Conservation (phyloP, 2,888 invertebrate species). For the Epinotia bilunana region DNA sequence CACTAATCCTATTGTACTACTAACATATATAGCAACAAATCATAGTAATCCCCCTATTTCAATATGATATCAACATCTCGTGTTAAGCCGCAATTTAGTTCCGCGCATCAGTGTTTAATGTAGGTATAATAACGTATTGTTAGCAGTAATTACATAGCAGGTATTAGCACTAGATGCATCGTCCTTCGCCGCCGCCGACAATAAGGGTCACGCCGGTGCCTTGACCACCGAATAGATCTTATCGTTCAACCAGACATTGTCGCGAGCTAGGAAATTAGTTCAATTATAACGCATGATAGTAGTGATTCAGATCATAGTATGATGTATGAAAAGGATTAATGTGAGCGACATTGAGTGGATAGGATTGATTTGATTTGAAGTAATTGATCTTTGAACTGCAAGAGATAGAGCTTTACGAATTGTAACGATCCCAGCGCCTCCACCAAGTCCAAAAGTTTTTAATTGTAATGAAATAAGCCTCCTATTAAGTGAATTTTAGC, state of each 20-base stretch:
- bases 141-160: constrained; percentile 28
- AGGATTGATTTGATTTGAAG: background rate
- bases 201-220: constrained; percentile 32
- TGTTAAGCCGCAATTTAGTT: constrained; percentile 28
- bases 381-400: background rate
- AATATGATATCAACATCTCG: constrained; percentile 29
- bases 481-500: background rate
- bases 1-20: background rate
- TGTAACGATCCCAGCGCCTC: background rate
- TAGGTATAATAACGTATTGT: constrained; percentile 31
- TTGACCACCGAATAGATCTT: constrained; percentile 43
- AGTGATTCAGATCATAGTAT: constrained; percentile 18
- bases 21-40: constrained; percentile 1
- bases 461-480: background rate
- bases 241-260: constrained; percentile 32
- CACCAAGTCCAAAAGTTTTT: background rate
- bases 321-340: constrained; percentile 8
- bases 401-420: background rate
- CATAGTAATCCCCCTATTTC: constrained; percentile 14
- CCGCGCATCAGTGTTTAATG: constrained; percentile 24
- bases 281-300: constrained; percentile 42
- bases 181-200: constrained; percentile 31
- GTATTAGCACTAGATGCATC: constrained; percentile 22
- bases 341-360: constrained; percentile 33
- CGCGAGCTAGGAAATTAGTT: constrained; percentile 24